Evolutionary conservation across 92 coral and sea anemone genomes (phyloP).

Genomic region (Porites divaricata): DNA sequence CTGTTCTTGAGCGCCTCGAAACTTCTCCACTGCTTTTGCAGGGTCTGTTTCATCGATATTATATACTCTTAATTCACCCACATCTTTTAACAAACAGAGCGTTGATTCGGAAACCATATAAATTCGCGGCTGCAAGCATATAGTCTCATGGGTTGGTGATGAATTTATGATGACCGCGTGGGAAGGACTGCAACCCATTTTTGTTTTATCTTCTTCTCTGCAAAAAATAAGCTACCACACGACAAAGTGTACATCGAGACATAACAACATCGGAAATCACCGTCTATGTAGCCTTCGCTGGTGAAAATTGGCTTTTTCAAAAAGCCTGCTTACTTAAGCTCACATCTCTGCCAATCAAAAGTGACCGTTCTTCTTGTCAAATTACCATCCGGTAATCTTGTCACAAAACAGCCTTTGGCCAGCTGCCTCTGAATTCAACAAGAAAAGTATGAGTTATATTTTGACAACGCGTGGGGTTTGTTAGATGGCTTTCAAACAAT

Average conservation of each 20-base stretch:
- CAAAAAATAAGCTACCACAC: not conserved
- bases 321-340: constrained; percentile 6
- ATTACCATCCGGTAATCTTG: constrained; percentile 2
- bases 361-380: constrained; percentile 1
- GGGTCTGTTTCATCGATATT: constrained; percentile 87
- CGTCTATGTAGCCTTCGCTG: not conserved
- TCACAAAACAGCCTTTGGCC: constrained; percentile 6
- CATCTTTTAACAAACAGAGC: constrained; percentile 84
- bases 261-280: not conserved
- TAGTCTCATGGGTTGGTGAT: constrained; percentile 55
- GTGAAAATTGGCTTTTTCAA: constrained; percentile 15
- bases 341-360: constrained; percentile 34
- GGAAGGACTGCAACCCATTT: constrained; percentile 96
- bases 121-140: constrained; percentile 90
- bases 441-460: not conserved
- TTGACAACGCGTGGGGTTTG: not conserved
- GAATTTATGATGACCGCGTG: constrained; percentile 88
- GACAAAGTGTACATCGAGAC: not conserved
- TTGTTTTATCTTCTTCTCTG: not conserved
- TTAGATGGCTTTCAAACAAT: too few relatives aligned
- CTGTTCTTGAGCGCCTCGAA: constrained; percentile 69
- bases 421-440: constrained; percentile 9
- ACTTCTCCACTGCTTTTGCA: constrained; percentile 59
- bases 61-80: constrained; percentile 87
- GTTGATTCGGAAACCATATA: constrained; percentile 96